These are phyloP conservation scores for Tortricodes alternella DNA, from an alignment of 2,888 invertebrate species.

Conservation along the genomic window DNA sequence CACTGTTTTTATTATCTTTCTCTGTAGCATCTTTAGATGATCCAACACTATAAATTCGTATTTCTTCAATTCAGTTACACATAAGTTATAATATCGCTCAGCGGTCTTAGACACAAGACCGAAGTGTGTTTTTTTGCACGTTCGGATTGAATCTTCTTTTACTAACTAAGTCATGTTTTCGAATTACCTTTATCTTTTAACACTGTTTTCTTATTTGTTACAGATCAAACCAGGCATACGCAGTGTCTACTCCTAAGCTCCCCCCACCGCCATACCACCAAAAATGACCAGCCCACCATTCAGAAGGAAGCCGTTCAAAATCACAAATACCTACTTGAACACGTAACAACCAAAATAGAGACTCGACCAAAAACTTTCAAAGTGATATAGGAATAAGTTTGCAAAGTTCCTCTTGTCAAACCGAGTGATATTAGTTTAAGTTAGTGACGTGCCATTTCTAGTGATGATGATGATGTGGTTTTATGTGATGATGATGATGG, in stretches of 20 bases:
- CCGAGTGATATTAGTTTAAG: slow-evolving; percentile 67
- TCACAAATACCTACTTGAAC: slow-evolving; percentile 66
- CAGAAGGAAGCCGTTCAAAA: slow-evolving; percentile 66
- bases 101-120: no score
- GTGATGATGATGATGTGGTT: slow-evolving; percentile 58
- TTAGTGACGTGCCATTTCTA: slow-evolving; percentile 58
- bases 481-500: slow-evolving; percentile 47
- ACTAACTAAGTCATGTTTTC: no score
- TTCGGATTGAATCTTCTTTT: no score
- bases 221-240: slow-evolving; percentile 55
- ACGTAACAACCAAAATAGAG: slow-evolving; percentile 53
- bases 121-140: no score
- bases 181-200: background rate
- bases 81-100: no score
- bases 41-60: no score
- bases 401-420: slow-evolving; percentile 49
- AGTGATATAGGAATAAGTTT: slow-evolving; percentile 44
- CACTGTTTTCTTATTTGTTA: slow-evolving; percentile 49
- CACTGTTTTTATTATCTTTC: background rate
- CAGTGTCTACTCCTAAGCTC: slow-evolving; percentile 42
- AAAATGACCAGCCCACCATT: slow-evolving; percentile 66
- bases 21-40: background rate
- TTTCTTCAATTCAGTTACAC: no score
- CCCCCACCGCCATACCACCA: slow-evolving; percentile 48
- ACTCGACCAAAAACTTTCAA: slow-evolving; percentile 48